phyloP scores from a whole-genome alignment of 2,113 vertebrate species.

The Zapus hudsonius region DNA sequence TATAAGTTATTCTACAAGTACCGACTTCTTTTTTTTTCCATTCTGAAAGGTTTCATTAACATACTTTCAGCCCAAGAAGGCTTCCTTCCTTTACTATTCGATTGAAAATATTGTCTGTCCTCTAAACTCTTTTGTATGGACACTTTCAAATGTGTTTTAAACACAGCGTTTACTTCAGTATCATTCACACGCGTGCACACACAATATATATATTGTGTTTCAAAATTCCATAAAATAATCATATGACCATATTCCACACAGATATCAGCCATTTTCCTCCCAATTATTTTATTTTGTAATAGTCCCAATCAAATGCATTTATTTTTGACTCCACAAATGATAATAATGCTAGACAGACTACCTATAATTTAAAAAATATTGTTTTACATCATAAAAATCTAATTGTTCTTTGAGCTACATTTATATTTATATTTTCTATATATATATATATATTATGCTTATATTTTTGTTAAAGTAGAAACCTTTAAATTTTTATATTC shows the following conservation, averaged over 20 bases:
- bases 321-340: slow-evolving; percentile 18
- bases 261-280: background rate
- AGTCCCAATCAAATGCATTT: background rate
- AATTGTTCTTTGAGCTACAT: background rate
- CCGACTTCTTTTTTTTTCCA: background rate
- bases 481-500: background rate
- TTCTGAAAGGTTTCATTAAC: background rate
- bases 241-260: background rate
- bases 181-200: no score
- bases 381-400: background rate
- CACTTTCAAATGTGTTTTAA: background rate
- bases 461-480: background rate
- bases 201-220: background rate
- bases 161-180: background rate
- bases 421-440: background rate
- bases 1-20: background rate
- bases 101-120: background rate
- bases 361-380: slow-evolving; percentile 16
- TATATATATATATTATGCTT: no score
- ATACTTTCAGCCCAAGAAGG: background rate
- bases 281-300: background rate
- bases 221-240: background rate
- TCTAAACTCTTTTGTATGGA: background rate
- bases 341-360: background rate
- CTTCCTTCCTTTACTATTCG: background rate